Base-by-base conservation (phyloP, 2,113 vertebrate genomes). In the Thermophis baileyi region DNA sequence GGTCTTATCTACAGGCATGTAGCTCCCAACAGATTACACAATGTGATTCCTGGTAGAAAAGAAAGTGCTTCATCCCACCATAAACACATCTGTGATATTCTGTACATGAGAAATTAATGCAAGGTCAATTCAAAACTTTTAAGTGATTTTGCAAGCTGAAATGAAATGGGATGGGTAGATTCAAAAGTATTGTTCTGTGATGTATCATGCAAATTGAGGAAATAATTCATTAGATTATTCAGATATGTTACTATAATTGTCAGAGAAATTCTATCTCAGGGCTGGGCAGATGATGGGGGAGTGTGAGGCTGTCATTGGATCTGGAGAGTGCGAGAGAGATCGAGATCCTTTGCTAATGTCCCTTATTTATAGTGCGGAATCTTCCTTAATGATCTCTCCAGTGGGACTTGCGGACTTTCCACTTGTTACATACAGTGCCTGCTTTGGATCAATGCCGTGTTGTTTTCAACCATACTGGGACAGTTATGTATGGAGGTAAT, bases 391-490 rank as follows among this genome's bases (percentile, higher is more conserved):
- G 85, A 0, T 60, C 90, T 96, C 96, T 85, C 51, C 94, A 99
- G 99, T 99, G 99, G 99, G 99, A 99, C 95, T 98, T 99, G 86
- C 97, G 99, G 87, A 99, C 99, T 88, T 99, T 99, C 96, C 99
- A 99, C 96, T 98, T 99, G 89, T 97, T 99, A 50, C 99, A 99
- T 95, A 99, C 99, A 0, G 99, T 99, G 51, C 99, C 99, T 57
- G 99, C 99, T 9, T 97, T 99, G 96, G 99, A 99, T 97, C 99
- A 99, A 96, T 99, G 99, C 95, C 98, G 99, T n/a, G 99, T 99
- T n/a, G 99, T 99, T 74, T 99, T 99, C 97, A 99, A 99, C 96
- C 99, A 99, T 95, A 99, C 98, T 0, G 99, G 99, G 93, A 99
- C 99, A 0, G 99, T 99, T 94, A 99, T 99, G 97, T 99, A 99